Evolutionary conservation across 2,888 invertebrate genomes (phyloP), one percentile per base, ranked within the genome.

Genomic region (Parochlus steinenii): DNA sequence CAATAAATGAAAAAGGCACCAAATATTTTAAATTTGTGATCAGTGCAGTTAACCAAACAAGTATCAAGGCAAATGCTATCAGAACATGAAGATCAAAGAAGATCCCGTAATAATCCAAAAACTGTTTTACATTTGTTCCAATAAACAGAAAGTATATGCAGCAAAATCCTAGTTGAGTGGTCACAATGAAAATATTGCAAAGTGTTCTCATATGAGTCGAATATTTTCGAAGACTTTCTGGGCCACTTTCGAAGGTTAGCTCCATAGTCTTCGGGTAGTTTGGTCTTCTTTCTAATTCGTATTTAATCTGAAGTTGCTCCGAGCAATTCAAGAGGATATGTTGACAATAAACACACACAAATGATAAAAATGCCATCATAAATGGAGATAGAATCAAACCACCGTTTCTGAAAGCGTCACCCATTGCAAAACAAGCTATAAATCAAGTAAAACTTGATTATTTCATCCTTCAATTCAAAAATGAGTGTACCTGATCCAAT

Each of bases 131-230:
- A 55, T 87, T 92, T 41, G 76, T 74, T 7, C 89, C 79, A 44
- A 95, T 82, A 56, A 95, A 95, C 12, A 95, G 85, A 49, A 93
- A 82, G 60, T 97, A 97, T 18, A 95, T 85, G 56, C 92, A 93
- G 58, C 97, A 97, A 62, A 97, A 95, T 40, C 97, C 97, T 41
- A 95, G 65, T 61, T 97, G 97, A n/a, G 95, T 95, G 39, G 90
- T 65, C 55, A 89, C 83, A 35, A 97, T 71, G 62, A 92, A 92
- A 10, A 71, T 49, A 58, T 92, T 87, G 40, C 93, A 83, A 37
- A 74, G 48, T 22, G 63, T 65, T 61, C 73, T 72, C 67, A 79
- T 76, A 6, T 61, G 48, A 19, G 57, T 59, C 0, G 81, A 69
- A 48, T 73, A 65, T 16, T 62, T 63, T 26, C 74, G 65, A 11